Percentiles rank a stretch among this genome's conserved stretches.
phyloP scores from a whole-genome alignment of 2,797 vertebrate genomes.

The Phyllotis vaccarum region DNA sequence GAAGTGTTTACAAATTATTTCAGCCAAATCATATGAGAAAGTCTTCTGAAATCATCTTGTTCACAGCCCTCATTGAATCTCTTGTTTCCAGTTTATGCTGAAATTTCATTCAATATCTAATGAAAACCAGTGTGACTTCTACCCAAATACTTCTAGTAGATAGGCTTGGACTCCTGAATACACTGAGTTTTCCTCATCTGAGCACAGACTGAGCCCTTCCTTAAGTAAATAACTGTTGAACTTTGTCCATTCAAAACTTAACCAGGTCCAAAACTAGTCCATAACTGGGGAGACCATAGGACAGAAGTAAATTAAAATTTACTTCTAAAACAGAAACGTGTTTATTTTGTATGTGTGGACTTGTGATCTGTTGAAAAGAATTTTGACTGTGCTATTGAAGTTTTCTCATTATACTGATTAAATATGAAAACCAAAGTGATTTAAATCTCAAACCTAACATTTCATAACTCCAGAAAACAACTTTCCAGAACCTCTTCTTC shows the following conservation, averaged over 20 bases:
- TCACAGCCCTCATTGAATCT: neutral
- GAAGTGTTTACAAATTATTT: neutral
- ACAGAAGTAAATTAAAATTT: neutral
- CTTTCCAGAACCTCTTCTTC: neutral
- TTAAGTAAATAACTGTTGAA: neutral
- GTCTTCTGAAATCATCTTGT: neutral
- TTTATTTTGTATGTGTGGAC: neutral
- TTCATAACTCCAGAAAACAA: neutral
- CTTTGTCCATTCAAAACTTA: neutral
- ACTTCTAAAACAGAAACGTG: neutral
- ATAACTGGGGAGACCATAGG: neutral
- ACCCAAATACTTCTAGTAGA: neutral
- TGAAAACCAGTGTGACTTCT: neutral
- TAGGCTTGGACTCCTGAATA: neutral
- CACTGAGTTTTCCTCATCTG: neutral
- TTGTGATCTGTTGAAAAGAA: neutral
- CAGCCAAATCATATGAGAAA: neutral
- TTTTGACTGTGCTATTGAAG: slow-evolving; percentile 4
- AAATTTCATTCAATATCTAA: neutral
- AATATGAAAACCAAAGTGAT: neutral
- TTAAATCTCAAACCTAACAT: neutral
- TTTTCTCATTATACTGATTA: neutral
- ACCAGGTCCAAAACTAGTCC: neutral
- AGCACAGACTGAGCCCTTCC: neutral
- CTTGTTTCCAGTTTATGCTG: neutral